Base-by-base conservation (phyloP, 1,140 invertebrate species). In the Pollicipes pollicipes region DNA sequence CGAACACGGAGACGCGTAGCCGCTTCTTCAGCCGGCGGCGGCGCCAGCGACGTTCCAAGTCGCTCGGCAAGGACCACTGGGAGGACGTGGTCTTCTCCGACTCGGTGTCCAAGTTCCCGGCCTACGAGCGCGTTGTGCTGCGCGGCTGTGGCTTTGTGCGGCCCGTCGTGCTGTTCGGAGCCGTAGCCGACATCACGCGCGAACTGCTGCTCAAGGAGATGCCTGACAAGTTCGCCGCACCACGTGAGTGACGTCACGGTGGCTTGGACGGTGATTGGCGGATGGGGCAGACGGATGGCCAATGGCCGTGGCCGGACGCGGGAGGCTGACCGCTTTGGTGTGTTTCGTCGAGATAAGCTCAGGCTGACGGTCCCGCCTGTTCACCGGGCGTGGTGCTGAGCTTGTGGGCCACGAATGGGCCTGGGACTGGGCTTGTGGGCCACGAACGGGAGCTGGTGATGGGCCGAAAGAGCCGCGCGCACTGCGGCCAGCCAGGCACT, bases 91-190 rank as follows among this genome's bases (percentile, higher is more conserved):
- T 97, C 0, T 93, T 97, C 78, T 92, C 92, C 16, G 92, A 94
- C 77, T 90, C 88, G 68, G 88, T 93, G 73, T 93, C 92, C 74
- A 97, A 97, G 82, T 97, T 97, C 80, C 92, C 94, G 0, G 94
- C 95, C 3, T 99, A 99, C 81, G 95, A 99, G 82, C 85, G 94
- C 69, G 95, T 99, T 3, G 85, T 93, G 6, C 81, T 98, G 3
- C 88, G 89, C 73, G 93, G 97, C 80, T 90, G 92, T 0, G 93
- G 91, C 17, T 97, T 97, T 78, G 86, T 95, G 13, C 84, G 96
- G 70, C 96, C 97, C 0, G 91, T 99, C 0, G 93, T 99, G 32
- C 83, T 99, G 6, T 95, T 97, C 77, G 97, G 97, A 26, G 90
- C 95, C 0, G 85, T 98, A 0, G 91, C 95, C 0, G 96, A 99